A percentile compares a stretch with the other conserved stretches of the same genome.
Conservation (phyloP, 2,888 invertebrate species). For the Noctua pronuba region DNA sequence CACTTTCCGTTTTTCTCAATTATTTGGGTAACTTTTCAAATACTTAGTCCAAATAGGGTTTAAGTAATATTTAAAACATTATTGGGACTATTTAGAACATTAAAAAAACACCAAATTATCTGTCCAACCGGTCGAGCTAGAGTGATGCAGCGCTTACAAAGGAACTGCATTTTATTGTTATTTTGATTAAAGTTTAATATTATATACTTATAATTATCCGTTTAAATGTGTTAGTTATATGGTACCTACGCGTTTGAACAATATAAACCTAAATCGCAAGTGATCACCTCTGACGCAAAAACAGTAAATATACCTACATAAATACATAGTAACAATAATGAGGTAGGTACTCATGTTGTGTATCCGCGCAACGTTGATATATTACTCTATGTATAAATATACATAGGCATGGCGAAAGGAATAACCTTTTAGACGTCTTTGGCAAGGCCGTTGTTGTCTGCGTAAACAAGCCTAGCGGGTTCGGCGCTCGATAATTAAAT, state of each 20-base stretch:
- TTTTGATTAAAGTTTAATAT: constrained; percentile 2
- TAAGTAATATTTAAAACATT: not conserved
- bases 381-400: constrained; percentile 45
- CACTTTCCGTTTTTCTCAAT: not conserved
- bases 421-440: constrained; percentile 81
- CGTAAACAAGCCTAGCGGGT: constrained; percentile 72
- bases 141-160: not conserved
- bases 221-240: not conserved
- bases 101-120: not conserved
- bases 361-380: constrained; percentile 41
- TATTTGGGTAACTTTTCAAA: not conserved
- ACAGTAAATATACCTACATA: not conserved
- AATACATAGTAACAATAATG: constrained; percentile 23
- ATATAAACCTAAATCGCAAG: constrained; percentile 6
- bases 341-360: constrained; percentile 21
- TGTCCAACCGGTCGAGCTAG: not conserved
- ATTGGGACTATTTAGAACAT: not conserved
- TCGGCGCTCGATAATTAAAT: constrained; percentile 69
- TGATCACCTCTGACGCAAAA: constrained; percentile 11
- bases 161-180: not conserved
- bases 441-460: constrained; percentile 80
- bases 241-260: not conserved
- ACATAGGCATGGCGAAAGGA: constrained; percentile 77
- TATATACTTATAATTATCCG: not conserved
- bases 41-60: not conserved